Conservation (phyloP, 2,888 invertebrate species). For the Macroteleia sp. region DNA sequence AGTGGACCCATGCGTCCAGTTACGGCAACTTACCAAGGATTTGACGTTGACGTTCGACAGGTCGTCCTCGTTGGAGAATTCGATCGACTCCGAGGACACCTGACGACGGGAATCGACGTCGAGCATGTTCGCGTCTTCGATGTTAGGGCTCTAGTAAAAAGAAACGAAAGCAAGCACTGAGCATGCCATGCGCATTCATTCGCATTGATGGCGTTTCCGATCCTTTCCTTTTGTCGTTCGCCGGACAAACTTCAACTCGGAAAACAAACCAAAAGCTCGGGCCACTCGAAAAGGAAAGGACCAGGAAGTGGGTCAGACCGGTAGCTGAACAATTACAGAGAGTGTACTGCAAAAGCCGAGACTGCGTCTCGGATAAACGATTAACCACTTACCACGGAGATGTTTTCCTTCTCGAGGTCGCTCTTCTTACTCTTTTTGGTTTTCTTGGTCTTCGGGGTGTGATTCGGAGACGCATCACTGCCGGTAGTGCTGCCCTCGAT, state of each 20-base stretch:
- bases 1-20: not conserved
- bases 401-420: constrained; percentile 87
- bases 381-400: constrained; percentile 86
- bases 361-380: too few relatives aligned
- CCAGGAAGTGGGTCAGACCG: not conserved
- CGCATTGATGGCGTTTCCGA: constrained; percentile 10
- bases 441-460: constrained; percentile 85
- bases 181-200: constrained; percentile 69
- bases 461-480: constrained; percentile 81
- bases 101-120: constrained; percentile 74
- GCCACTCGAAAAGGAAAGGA: constrained; percentile 5
- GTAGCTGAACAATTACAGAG: constrained; percentile 4
- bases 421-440: constrained; percentile 87
- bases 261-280: not conserved
- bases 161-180: constrained; percentile 74
- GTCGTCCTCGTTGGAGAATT: constrained; percentile 84
- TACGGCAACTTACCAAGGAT: constrained; percentile 86
- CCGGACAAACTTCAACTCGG: not conserved
- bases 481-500: constrained; percentile 79
- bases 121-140: constrained; percentile 79
- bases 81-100: constrained; percentile 78
- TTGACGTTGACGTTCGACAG: constrained; percentile 88
- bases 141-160: constrained; percentile 78
- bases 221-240: constrained; percentile 18
- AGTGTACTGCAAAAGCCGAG: not conserved